A percentile compares a stretch with the other conserved stretches of the same genome.
Conservation (phyloP, 1,140 invertebrate species). For the Brachionus paranguensis region DNA sequence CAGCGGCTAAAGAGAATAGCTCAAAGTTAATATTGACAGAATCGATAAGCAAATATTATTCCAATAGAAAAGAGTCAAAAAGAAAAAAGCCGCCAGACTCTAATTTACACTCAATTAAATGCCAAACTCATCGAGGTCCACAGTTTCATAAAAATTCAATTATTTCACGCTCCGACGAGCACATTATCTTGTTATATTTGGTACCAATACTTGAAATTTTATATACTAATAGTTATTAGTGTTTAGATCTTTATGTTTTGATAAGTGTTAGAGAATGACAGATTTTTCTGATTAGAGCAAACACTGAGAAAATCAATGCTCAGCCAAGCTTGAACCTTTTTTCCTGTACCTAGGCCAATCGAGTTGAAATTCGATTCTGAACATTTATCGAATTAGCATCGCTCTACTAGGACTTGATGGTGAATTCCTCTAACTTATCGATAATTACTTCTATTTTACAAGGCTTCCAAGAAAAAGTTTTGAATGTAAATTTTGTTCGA, state of each 20-base stretch:
- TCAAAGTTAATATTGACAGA: conserved; percentile 13
- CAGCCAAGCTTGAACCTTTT: not conserved
- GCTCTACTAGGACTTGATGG: not conserved
- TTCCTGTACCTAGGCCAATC: not conserved
- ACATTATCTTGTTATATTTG: conserved; percentile 5
- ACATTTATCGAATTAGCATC: conserved; percentile 4
- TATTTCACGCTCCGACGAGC: not conserved
- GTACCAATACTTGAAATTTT: not conserved
- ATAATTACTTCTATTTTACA: not conserved
- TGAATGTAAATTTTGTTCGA: not conserved
- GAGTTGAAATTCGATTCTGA: not conserved
- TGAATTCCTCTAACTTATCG: not conserved
- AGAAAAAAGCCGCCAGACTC: not conserved
- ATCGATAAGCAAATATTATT: conserved; percentile 25
- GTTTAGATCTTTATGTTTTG: not conserved
- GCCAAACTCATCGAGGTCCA: not conserved
- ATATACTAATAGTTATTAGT: not conserved
- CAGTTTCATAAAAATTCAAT: not conserved
- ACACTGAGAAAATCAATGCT: not conserved
- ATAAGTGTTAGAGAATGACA: conserved; percentile 4
- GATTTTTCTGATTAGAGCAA: conserved; percentile 21
- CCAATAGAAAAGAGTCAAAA: not conserved
- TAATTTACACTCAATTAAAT: conserved; percentile 25
- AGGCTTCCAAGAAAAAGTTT: not conserved
- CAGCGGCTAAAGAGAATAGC: conserved; percentile 3